These are phyloP conservation scores for Synaphobranchus kaupii DNA, from an alignment of 2,797 vertebrate genomes.

Conservation along the genomic window DNA sequence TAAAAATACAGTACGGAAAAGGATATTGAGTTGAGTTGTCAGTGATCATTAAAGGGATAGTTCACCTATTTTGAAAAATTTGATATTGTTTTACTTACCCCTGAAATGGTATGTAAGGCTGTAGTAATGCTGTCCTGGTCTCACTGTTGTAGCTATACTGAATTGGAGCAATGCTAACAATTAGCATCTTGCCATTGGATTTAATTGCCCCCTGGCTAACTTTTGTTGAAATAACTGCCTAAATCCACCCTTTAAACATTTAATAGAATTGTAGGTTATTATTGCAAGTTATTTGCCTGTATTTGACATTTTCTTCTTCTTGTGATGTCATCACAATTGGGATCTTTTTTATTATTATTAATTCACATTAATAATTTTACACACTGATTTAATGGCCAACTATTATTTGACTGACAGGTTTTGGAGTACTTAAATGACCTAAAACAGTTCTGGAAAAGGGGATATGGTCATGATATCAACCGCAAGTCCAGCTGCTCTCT, in stretches of 20 bases:
- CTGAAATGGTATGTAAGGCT: too few relatives aligned
- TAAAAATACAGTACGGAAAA: constrained; percentile 21
- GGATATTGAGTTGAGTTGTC: not conserved
- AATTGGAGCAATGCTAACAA: too few relatives aligned
- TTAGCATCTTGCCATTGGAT: too few relatives aligned
- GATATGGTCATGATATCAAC: constrained; percentile 86
- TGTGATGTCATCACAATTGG: not conserved
- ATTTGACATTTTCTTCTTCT: not conserved
- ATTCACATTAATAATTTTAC: not conserved
- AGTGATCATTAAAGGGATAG: too few relatives aligned
- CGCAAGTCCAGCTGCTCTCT: constrained; percentile 86
- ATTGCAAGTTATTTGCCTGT: not conserved
- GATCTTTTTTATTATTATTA: not conserved
- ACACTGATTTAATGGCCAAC: not conserved
- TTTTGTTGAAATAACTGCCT: too few relatives aligned
- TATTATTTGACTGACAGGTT: constrained; percentile 66
- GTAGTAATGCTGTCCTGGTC: too few relatives aligned
- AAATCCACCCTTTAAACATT: too few relatives aligned
- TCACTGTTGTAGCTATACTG: too few relatives aligned
- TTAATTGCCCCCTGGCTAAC: too few relatives aligned
- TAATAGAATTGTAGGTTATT: not conserved
- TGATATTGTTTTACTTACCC: too few relatives aligned
- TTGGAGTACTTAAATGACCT: constrained; percentile 91
- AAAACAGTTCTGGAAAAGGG: constrained; percentile 95
- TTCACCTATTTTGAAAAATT: too few relatives aligned